Percentiles rank a stretch among this genome's conserved stretches.
phyloP scores from a whole-genome alignment of 2,113 vertebrate species.

The Etia nguti region DNA sequence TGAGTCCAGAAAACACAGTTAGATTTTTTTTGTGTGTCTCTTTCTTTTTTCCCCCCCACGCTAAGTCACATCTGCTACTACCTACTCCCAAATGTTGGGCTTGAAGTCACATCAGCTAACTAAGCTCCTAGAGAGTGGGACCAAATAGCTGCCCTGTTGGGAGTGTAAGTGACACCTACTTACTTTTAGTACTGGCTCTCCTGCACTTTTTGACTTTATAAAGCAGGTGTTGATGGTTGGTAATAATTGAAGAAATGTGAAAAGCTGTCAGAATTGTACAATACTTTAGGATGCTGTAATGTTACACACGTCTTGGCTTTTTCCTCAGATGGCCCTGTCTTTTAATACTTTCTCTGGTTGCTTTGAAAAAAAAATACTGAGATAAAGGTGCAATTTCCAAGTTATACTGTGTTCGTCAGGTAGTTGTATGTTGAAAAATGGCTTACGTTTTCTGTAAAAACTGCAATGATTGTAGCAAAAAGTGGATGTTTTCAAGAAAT shows the following conservation, averaged over 20 bases:
- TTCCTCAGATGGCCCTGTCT: not conserved
- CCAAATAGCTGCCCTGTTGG: not conserved
- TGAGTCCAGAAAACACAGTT: not conserved
- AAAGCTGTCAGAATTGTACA: not conserved
- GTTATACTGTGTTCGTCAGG: not conserved
- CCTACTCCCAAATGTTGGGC: not conserved
- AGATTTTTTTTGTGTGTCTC: not conserved
- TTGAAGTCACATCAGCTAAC: not conserved
- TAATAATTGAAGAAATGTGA: not conserved
- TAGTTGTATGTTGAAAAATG: not conserved
- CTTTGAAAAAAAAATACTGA: not conserved
- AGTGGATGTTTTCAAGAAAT: not conserved
- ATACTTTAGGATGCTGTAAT: not conserved
- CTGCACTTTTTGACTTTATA: not conserved
- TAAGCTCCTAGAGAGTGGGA: not conserved
- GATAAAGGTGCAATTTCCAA: conserved; percentile 17
- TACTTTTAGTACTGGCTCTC: not conserved
- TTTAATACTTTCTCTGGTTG: not conserved
- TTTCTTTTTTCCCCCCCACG: not conserved
- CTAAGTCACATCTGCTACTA: not conserved
- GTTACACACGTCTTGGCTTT: not conserved
- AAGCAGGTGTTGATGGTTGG: not conserved
- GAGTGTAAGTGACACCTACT: not conserved
- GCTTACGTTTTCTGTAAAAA: not conserved
- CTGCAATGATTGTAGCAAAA: not conserved